Percentiles rank a stretch among this genome's conserved stretches.
These are phyloP conservation scores for Ganaspis brasiliensis DNA, from an alignment of 2,888 invertebrate genomes.

Conservation along the genomic window DNA sequence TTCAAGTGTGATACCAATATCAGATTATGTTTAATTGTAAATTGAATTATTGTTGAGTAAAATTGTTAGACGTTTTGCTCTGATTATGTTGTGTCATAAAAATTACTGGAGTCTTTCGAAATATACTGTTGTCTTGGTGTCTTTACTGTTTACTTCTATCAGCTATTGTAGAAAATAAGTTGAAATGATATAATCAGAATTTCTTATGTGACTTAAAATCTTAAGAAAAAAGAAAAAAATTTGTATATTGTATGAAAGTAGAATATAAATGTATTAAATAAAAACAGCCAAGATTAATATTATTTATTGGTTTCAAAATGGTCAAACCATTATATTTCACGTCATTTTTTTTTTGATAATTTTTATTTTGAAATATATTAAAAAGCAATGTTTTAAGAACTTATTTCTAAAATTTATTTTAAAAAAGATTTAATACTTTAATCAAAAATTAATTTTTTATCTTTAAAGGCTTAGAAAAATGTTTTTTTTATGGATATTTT, in stretches of 20 bases:
- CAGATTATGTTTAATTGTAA: background rate
- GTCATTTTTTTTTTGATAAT: no score
- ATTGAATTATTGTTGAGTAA: background rate
- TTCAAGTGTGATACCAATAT: constrained; percentile 1
- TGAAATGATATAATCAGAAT: constrained; percentile 2
- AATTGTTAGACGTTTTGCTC: background rate
- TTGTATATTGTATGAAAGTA: constrained; percentile 37
- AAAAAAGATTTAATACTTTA: no score
- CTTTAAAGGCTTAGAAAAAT: no score
- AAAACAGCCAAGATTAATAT: background rate
- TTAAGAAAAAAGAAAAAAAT: constrained; percentile 19
- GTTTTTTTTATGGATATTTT: no score
- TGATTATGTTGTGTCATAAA: constrained; percentile 24
- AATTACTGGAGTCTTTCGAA: constrained; percentile 10
- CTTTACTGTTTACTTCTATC: constrained; percentile 3
- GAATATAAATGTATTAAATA: constrained; percentile 29
- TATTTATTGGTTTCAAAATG: background rate
- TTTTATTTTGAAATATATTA: no score
- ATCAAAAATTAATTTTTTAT: no score
- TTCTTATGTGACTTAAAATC: constrained; percentile 18
- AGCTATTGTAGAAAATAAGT: constrained; percentile 6
- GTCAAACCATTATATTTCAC: no score
- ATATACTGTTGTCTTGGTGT: constrained; percentile 5
- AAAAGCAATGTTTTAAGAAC: no score
- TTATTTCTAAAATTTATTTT: no score